Evolutionary conservation across 2,888 invertebrate genomes (phyloP).

Genomic region (Stegophylla sp.): DNA sequence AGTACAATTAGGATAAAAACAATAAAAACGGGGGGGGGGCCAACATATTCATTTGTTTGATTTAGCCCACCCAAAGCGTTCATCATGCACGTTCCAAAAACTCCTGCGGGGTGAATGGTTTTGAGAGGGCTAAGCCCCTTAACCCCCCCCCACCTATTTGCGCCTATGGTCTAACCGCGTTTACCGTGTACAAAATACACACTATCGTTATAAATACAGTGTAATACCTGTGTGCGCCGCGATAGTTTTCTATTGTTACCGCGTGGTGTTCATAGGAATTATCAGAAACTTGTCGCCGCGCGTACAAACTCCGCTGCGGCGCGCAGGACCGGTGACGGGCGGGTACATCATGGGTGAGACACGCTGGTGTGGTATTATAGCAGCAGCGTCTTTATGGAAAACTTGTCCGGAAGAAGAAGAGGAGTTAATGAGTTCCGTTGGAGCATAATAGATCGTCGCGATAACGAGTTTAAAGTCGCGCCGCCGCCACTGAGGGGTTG

Average conservation of each 20-base stretch:
- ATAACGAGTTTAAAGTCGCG: slow-evolving; percentile 55
- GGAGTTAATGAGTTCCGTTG: slow-evolving; percentile 53
- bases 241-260: slow-evolving; percentile 42
- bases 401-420: slow-evolving; percentile 49
- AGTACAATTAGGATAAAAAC: too few species aligned
- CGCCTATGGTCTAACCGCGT: too few species aligned
- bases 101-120: too few species aligned
- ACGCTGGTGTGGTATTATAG: slow-evolving; percentile 34
- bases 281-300: slow-evolving; percentile 36
- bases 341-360: neutral
- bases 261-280: slow-evolving; percentile 36
- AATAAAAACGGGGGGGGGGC: too few species aligned
- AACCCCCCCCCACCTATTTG: too few species aligned
- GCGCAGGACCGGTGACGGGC: neutral
- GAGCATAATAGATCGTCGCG: slow-evolving; percentile 57
- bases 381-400: slow-evolving; percentile 33
- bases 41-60: too few species aligned
- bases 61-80: too few species aligned
- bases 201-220: too few species aligned
- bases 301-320: slow-evolving; percentile 1
- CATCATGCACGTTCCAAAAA: too few species aligned
- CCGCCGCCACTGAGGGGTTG: neutral
- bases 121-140: too few species aligned
- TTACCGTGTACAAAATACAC: too few species aligned
- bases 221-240: neutral